Conservation (phyloP, 2,113 vertebrate species). For the Progne subis region DNA sequence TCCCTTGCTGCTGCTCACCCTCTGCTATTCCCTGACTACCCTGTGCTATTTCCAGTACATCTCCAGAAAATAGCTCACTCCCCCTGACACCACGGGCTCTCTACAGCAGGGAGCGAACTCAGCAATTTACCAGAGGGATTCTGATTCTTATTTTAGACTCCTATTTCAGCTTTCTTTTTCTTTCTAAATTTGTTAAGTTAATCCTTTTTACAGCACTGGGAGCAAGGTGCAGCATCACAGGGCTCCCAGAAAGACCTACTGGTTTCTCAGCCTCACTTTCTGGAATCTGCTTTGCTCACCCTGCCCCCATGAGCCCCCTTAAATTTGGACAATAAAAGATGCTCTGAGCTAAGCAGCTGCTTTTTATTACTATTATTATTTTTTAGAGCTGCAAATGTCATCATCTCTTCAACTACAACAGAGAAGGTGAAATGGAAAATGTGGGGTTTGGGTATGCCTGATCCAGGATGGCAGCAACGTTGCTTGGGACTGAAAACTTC, state of each 20-base stretch:
- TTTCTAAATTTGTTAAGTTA: slow-evolving; percentile 30
- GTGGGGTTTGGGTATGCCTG: background rate
- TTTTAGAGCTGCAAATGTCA: background rate
- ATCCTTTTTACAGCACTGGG: slow-evolving; percentile 34
- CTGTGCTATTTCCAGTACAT: background rate
- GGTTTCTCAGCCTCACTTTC: background rate
- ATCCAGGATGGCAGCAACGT: background rate
- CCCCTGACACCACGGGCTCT: background rate
- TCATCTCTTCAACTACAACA: background rate
- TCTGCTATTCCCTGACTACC: background rate
- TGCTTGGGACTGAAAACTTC: background rate
- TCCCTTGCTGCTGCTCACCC: background rate
- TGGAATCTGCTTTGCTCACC: background rate
- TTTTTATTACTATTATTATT: background rate
- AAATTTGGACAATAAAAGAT: background rate
- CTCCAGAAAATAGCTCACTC: slow-evolving; percentile 47
- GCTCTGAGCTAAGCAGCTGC: background rate
- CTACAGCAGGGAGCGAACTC: background rate
- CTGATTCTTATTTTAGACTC: slow-evolving; percentile 61
- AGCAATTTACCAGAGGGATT: slow-evolving; percentile 61
- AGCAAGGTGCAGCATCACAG: accelerated
- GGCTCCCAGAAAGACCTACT: background rate
- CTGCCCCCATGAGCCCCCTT: background rate
- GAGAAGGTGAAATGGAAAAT: background rate
- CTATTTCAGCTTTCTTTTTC: slow-evolving; percentile 31